Evolutionary conservation across 2,113 vertebrate genomes (phyloP), one percentile per base, ranked within the genome.

Genomic region (Gallinago paraguaiae): DNA sequence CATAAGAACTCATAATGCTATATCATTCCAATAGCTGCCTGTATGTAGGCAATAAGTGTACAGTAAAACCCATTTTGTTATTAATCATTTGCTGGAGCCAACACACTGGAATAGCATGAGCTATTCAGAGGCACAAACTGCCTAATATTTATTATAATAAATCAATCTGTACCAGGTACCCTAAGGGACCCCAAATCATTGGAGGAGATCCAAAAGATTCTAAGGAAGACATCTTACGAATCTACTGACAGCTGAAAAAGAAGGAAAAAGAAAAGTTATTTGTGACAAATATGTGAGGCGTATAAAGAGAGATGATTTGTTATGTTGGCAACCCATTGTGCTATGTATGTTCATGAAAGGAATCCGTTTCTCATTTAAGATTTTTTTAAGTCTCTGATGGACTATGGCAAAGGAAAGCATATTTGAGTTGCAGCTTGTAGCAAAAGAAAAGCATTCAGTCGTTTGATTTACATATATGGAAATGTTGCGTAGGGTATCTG

Each of bases 1-100:
- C 91, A 63, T 96, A 95, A 95, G 92, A 97, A 80, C 88, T 97
- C 95, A 95, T 96, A 96, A 92, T 72, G 90, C 82, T 98, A 35
- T 91, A 93, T 98, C 96, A 96, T 96, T 92, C 60, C 92, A 81
- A 67, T 88, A 95, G 95, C 92, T 93, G 87, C 2, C 3, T 89
- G 87, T 93, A 86, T 76, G 92, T 50, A 94, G 92, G 92, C 88
- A 96, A 46, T 72, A 91, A 95, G 77, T 70, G 82, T 92, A 97
- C 93, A 82, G 85, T 84, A 53, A 63, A 97, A 77, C 64, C 76
- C 63, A 24, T 82, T 92, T 70, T 48, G 75, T 78, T 87, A 87
- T 97, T 96, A 96, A 96, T 96, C 93, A 95, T 92, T 88, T 82
- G 53, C 54, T 89, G 56, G 64, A 95, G 68, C 69, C 54, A 87